Evolutionary conservation across 1,140 invertebrate species (phyloP), one percentile per base, ranked within the genome.

Genomic region (Camponotus vicinus): DNA sequence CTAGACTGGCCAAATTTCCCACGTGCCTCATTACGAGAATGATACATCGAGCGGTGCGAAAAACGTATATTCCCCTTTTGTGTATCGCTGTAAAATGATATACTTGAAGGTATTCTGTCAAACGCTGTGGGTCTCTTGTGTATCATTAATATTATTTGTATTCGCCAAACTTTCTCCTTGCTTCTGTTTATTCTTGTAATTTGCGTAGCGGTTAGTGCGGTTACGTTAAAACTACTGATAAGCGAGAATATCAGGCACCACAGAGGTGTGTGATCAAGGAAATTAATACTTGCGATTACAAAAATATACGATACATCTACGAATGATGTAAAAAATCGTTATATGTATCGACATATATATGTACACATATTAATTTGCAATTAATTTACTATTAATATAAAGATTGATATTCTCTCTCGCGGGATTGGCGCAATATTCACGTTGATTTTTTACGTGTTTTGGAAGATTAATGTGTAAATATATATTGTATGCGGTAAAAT

Each of bases 131-230:
- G 40, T n/a, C 69, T 82, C 18, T 45, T n/a, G 3, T 45, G 49
- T 15, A 45, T 82, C 45, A 34, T 75, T 75, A 61, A 57, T 45
- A 61, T 75, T 75, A 75, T 73, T 83, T 73, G 21, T 83, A 40
- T 32, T 71, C 45, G 79, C 79, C 8, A 71, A 45, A 61, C 49
- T 59, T 18, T 71, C 4, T 37, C 11, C 71, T 15, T n/a, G 37
- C 15, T 55, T 71, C 32, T 73, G 9, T 59, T 40, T 27, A 37
- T 42, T 37, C 49, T 57, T 63, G 40, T 75, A 83, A 83, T 83
- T 82, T 73, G 79, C 78, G 27, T 45, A 32, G 32, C 42, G 27
- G 6, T 18, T 18, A 55, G 15, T 6, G 49, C 69, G 45, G 8
- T 71, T 42, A 8, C 52, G 27, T 71, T 52, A 21, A n/a, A 34